A percentile compares a stretch with the other conserved stretches of the same genome.
These are phyloP conservation scores for Lethenteron reissneri DNA, from an alignment of 2,113 vertebrate species.

Conservation along the genomic window DNA sequence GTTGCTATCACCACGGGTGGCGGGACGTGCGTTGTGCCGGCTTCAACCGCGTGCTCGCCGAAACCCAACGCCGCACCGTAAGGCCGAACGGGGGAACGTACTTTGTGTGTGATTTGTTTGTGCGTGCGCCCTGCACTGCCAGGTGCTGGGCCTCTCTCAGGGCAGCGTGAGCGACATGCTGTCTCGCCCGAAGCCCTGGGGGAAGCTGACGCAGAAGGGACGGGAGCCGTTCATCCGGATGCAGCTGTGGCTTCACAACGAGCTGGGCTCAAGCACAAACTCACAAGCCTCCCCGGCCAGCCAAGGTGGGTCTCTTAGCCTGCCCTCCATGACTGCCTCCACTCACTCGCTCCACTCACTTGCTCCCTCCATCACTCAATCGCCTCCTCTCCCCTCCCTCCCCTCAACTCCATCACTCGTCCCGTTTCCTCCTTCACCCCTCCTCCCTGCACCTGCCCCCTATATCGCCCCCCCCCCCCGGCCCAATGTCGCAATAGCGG, in stretches of 20 bases:
- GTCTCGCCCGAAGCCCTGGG: slow-evolving; percentile 88
- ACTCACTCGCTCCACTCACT: too few species aligned
- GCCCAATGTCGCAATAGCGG: too few species aligned
- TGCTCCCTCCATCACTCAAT: not conserved
- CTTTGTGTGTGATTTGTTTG: too few species aligned
- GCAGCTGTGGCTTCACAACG: slow-evolving; percentile 88
- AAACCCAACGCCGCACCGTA: too few species aligned
- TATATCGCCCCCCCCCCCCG: too few species aligned
- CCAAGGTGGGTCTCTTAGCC: not conserved
- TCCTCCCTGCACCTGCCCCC: too few species aligned
- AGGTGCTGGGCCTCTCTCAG: slow-evolving; percentile 90
- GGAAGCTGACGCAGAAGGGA: slow-evolving; percentile 93
- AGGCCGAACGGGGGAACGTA: too few species aligned
- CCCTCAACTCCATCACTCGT: not conserved
- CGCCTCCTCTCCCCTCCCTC: not conserved
- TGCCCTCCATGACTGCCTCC: too few species aligned
- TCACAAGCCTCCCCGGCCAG: slow-evolving; percentile 5
- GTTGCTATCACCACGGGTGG: too few species aligned
- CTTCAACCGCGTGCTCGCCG: too few species aligned
- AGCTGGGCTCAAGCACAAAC: slow-evolving; percentile 52
- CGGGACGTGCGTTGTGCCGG: too few species aligned
- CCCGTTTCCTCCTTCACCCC: slow-evolving; percentile 12
- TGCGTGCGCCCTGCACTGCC: slow-evolving; percentile 11
- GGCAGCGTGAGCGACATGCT: slow-evolving; percentile 97
- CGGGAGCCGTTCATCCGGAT: slow-evolving; percentile 94